Base-by-base conservation (phyloP, 2,888 invertebrate genomes). In the Spatulosminthurus flaviceps region DNA sequence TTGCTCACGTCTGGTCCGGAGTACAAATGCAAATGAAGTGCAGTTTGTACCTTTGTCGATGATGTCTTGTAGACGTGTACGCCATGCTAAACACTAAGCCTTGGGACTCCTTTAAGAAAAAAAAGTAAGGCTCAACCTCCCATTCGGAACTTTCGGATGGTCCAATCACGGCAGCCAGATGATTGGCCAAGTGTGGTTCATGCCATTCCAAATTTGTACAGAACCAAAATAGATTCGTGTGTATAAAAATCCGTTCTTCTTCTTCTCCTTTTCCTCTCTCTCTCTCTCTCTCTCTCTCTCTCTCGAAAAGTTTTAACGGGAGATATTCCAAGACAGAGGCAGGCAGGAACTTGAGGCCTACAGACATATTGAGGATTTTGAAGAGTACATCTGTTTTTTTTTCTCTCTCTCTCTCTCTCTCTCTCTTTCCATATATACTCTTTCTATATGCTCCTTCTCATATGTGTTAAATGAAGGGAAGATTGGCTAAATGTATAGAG, bases 141-240 rank as follows among this genome's bases (percentile, higher is more conserved):
- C 76, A 76, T 81, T 83, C 79, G 80, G 80, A 80, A 80, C 79
- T 83, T 82, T 82, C 74, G 82, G 82, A 51, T 51, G 81, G 82
- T 82, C 85, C 85, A 84, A 85, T 84, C 82, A 85, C 83, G 80
- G 84, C 81, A 82, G 83, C 84, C 83, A 85, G 83, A 85, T 85
- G 85, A 84, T 85, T 84, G 84, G 85, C 84, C 83, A 84, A 85
- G 84, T 85, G 83, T 84, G 84, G 84, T 84, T 84, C 85, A 85
- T 85, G 85, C 84, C 85, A 84, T 84, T 85, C 85, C 85, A 85
- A 85, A 85, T 85, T 85, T 85, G 85, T 84, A 83, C 84, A 84
- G 84, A 82, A 82, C 85, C 77, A 84, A 85, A 85, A 85, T 85
- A 85, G 85, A 83, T 83, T 80, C 79, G 78, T 77, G 79, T 75